These are phyloP conservation scores for Hermaeophaga mercurialis DNA, from an alignment of 2,888 invertebrate genomes.

Conservation along the genomic window DNA sequence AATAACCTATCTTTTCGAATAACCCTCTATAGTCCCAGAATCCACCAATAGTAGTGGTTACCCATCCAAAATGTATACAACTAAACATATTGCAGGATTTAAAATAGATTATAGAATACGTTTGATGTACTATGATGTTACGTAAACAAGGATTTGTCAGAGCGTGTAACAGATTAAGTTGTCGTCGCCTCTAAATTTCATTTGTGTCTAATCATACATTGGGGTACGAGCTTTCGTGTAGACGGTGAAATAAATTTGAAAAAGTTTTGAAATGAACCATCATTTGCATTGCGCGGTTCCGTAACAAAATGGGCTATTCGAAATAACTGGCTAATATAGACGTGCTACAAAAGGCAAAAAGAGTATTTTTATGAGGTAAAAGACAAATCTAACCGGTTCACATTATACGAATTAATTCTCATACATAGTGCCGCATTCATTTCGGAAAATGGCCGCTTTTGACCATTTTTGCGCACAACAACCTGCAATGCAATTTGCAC, in stretches of 20 bases:
- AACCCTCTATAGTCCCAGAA: too few relatives aligned
- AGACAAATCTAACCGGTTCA: conserved; percentile 16
- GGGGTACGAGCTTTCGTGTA: not conserved
- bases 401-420: conserved; percentile 19
- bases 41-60: too few relatives aligned
- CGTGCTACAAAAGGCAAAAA: conserved; percentile 11
- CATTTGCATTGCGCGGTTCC: not conserved
- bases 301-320: conserved; percentile 4
- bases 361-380: conserved; percentile 5
- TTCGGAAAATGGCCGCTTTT: conserved; percentile 25
- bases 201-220: too few relatives aligned
- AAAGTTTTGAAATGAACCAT: conserved; percentile 2
- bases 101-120: too few relatives aligned
- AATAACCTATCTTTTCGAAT: too few relatives aligned
- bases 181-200: too few relatives aligned
- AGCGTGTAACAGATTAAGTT: too few relatives aligned
- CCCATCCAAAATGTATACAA: too few relatives aligned
- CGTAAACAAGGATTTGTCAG: too few relatives aligned
- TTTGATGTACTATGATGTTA: too few relatives aligned
- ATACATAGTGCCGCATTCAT: conserved; percentile 13
- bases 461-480: conserved; percentile 35
- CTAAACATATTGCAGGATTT: too few relatives aligned
- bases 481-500: conserved; percentile 38
- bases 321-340: conserved; percentile 12
- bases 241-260: conserved; percentile 1